Conservation (phyloP, 2,888 invertebrate genomes). For the Pogonocherus hispidulus region DNA sequence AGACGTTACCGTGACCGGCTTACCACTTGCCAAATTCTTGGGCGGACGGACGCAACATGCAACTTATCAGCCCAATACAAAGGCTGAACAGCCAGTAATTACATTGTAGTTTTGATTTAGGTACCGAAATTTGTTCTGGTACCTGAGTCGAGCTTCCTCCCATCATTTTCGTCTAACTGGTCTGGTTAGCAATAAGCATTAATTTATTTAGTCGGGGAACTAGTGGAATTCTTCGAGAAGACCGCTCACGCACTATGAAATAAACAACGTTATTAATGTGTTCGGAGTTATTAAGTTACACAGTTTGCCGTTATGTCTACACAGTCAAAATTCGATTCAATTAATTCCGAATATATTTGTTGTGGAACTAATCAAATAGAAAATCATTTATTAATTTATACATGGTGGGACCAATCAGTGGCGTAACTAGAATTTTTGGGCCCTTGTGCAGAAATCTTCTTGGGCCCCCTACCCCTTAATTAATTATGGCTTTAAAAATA, state of each 20-base stretch:
- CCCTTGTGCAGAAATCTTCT: too few relatives aligned
- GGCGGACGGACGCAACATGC: constrained; percentile 30
- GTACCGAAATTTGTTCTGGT: constrained; percentile 33
- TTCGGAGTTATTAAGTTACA: neutral
- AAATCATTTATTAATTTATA: neutral
- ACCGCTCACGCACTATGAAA: constrained; percentile 18
- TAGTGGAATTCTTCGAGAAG: constrained; percentile 13
- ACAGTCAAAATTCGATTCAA: neutral
- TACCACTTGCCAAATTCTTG: constrained; percentile 40
- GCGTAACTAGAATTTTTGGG: too few relatives aligned
- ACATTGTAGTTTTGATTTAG: constrained; percentile 35
- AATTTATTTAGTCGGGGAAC: constrained; percentile 17
- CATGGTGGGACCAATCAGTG: too few relatives aligned
- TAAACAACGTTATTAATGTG: neutral
- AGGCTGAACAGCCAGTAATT: constrained; percentile 32
- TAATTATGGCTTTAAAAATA: too few relatives aligned
- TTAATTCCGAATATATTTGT: neutral
- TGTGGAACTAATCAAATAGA: neutral
- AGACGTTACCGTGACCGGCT: constrained; percentile 36
- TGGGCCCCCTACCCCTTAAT: too few relatives aligned
- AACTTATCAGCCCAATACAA: constrained; percentile 33
- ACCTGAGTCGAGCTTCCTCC: constrained; percentile 18
- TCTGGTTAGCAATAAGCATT: constrained; percentile 29
- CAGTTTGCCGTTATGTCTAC: neutral
- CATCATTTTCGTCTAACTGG: constrained; percentile 29